phyloP scores from a whole-genome alignment of 2,888 invertebrate genomes.

The Lithophane semibrunnea region DNA sequence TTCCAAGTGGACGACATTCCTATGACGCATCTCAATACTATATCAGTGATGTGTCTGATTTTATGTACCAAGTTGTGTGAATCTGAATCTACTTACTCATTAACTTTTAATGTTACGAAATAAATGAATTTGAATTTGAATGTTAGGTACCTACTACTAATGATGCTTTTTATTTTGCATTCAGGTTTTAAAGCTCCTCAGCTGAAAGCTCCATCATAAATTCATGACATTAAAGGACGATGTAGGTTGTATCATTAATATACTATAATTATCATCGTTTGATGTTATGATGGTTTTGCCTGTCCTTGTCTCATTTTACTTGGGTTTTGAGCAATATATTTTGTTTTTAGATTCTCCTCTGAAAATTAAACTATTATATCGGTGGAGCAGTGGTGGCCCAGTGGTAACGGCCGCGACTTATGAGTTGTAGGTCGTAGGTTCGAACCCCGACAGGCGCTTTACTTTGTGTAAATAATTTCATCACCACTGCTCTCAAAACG shows the following conservation, averaged over 20 bases:
- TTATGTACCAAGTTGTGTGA: not conserved
- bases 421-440: too few relatives aligned
- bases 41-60: conserved; percentile 15
- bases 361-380: not conserved
- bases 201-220: too few relatives aligned
- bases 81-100: not conserved
- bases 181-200: not conserved
- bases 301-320: not conserved
- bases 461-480: too few relatives aligned
- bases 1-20: conserved; percentile 22
- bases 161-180: not conserved
- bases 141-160: not conserved
- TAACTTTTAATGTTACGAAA: not conserved
- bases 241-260: too few relatives aligned
- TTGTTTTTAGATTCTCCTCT: too few relatives aligned
- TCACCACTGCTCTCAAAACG: too few relatives aligned
- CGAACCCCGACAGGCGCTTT: too few relatives aligned
- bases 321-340: not conserved
- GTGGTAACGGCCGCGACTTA: too few relatives aligned
- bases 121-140: too few relatives aligned
- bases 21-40: not conserved
- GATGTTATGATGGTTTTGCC: not conserved
- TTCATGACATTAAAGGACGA: too few relatives aligned
- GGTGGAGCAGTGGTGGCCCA: too few relatives aligned
- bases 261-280: not conserved